Evolutionary conservation across 2,113 vertebrate species (phyloP), one percentile per base, ranked within the genome.

Genomic region (Fulmarus glacialis): DNA sequence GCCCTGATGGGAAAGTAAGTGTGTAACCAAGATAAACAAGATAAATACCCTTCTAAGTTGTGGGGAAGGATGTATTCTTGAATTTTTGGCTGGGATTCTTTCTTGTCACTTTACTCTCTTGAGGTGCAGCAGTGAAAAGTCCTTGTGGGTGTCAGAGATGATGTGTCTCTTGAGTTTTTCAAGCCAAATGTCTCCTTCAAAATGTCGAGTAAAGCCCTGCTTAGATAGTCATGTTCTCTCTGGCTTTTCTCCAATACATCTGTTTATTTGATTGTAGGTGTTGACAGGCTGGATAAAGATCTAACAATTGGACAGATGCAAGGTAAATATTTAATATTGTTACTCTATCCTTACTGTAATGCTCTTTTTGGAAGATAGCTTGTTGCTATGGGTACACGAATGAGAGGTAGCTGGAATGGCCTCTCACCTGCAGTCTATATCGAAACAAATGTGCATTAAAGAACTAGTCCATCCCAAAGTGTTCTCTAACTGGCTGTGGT

Each of bases 231-330:
- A 1, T 58, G 4, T 79, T 87, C 59, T 40, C 82, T 59, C 75
- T 75, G 81, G 64, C 85, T 74, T 89, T 64, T 95, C 52, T 79
- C 64, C 90, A 89, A 0, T 26, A 29, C 45, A 6, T 93, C 71
- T 93, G 12, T 96, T 93, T 95, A 2, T 97, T 92, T 94, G 95
- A 19, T 97, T 98, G 58, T 91, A 99, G 99, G 99, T 96, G 99
- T 99, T 93, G 99, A 99, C 98, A 98, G 99, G 90, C 98, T 99
- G 97, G 99, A 99, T 98, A 99, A 99, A 99, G 99, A 99, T 96
- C 99, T 99, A 71, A 99, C 99, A 58, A 99, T 99, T 96, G 99
- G 99, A 96, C 99, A 99, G 97, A 99, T 99, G 99, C 99, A 99
- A 98, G 99, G 99, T 99, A 97, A 98, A 97, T 84, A 59, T 87